Base-by-base conservation (phyloP, 2,888 invertebrate genomes). In the Lasioglossum zephyrum region DNA sequence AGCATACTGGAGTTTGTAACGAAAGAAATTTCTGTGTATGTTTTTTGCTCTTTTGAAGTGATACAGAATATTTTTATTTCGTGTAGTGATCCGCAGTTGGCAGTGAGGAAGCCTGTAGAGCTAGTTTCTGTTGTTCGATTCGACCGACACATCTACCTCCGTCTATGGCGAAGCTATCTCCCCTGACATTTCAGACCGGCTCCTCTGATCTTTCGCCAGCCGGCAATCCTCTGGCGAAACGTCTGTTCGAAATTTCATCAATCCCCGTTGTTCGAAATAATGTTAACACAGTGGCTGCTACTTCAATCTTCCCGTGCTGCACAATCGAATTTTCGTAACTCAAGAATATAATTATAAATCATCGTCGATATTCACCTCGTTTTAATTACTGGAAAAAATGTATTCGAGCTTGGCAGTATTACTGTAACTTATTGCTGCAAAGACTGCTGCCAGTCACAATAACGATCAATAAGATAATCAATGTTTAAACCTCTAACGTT, bases 111-210 rank as follows among this genome's bases (percentile, higher is more conserved):
- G 22, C 9, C 53, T 53, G 53, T 53, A 53, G 60, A 60, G 60
- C 13, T 26, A 60, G n/a, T 63, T 63, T 31, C 31, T 69, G 36
- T 39, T 36, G 53, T 69, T 47, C 16, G 5, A 41, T 69, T 47
- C 16, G 5, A 41, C 26, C 36, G 60, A n/a, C n/a, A 26, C 66
- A 31, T 47, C 22, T 66, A 31, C 26, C 44, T 79, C 22, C 57
- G 16, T 76, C 72, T n/a, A n/a, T 57, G 57, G 57, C 22, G 9
- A 9, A 53, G n/a, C 63, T 26, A 63, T 63, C 63, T 69, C 39
- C 39, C 41, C 69, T 69, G 69, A 69, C 39, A 69, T 69, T 69
- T 69, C 39, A n/a, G 39, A 39, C 69, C 69, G n/a, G 36, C 39
- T 41, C 39, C 4, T 22, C 39, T 69, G 69, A 69, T 69, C 66